Evolutionary conservation across 2,888 invertebrate species (phyloP), one percentile per base, ranked within the genome.

Genomic region (Pinctada fucata): DNA sequence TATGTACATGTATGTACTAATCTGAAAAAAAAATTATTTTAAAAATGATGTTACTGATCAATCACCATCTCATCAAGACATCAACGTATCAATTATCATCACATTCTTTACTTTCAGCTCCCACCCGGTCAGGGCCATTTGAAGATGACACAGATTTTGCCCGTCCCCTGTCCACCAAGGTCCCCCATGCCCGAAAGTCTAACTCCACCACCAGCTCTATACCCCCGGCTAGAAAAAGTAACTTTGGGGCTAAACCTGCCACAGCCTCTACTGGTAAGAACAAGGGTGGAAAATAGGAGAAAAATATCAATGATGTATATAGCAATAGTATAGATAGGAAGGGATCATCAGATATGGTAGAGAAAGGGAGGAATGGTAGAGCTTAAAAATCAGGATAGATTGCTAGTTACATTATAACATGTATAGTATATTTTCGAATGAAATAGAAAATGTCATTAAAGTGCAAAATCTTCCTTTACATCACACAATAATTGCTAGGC

Each of bases 91-190:
- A 31, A 31, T 31, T 1, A 31, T 31, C 31, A 31, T 31, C 31
- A 31, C 31, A 31, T 31, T 31, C n/a, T 65, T 73, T 16, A 13
- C 10, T 83, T 86, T 63, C 80, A 88, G 87, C 86, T 76, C 86
- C 86, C 6, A 83, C 85, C 70, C 81, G 87, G 52, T 80, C 82
- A 63, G 85, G 84, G 8, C 31, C 31, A 31, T 31, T 31, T 31
- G 79, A 82, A 65, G 81, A 83, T 74, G 88, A 89, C 47, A 80
- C 84, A 58, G 89, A 89, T 65, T 89, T 89, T 83, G 88, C 87
- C n/a, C 84, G 85, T 49, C 89, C 89, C 3, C 73, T 81, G 66
- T 82, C 88, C n/a, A 83, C 87, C 8, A 88, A 85, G 79, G 88
- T 88, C 47, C 86, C 83, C 0, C 85, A 86, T 64, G 84, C 86